Base-by-base conservation (phyloP, 35 echinoderm and acorn worm species). In the Strongylocentrotus purpuratus region DNA sequence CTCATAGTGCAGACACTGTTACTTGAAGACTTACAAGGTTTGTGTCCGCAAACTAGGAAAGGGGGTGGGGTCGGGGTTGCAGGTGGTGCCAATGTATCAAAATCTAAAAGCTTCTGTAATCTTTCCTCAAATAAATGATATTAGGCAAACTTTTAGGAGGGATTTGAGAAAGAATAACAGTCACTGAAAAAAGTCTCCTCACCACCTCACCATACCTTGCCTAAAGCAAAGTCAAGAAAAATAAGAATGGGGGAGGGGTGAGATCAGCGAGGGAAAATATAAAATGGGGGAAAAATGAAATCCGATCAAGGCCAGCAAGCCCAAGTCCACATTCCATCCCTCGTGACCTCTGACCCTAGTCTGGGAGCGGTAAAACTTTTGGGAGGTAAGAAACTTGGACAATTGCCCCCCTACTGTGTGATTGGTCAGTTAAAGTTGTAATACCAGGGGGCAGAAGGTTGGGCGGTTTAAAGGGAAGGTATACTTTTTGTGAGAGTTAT, bases 381-480 rank as follows among this genome's bases (percentile, higher is more conserved):
- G 33, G 87, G 87, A 89, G 45, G 87, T 45, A 89, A 89, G 87
- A 89, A 89, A 45, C 87, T 78, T 89, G 87, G 87, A 89, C 87
- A 12, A 33, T 89, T 89, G 45, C 87, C 87, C 65, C 86, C 87
- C 87, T 89, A 31, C 87, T 45, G 33, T 86, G 85, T 89, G 87
- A 89, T 89, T 89, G 87, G 87, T 46, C 87, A 46, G 45, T 17
- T 25, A 3, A 33, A 89, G 87, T 35, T 89, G 65, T 78, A 78
- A 22, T 78, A 78, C 65, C 65, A 78, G 7, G 6, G 48, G 48
- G 8, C 48, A 52, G 61, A 15, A 78, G 20, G 18, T 78, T 28
- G 65, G 20, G 7, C 7, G 25, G 65, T 78, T 78, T 78, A 78
- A 78, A 78, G 65, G 65, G 65, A n/a, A 7, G 6, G 65, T 78